Evolutionary conservation across 2,113 vertebrate species (phyloP), one percentile per base, ranked within the genome.

Genomic region (Tapirus terrestris): DNA sequence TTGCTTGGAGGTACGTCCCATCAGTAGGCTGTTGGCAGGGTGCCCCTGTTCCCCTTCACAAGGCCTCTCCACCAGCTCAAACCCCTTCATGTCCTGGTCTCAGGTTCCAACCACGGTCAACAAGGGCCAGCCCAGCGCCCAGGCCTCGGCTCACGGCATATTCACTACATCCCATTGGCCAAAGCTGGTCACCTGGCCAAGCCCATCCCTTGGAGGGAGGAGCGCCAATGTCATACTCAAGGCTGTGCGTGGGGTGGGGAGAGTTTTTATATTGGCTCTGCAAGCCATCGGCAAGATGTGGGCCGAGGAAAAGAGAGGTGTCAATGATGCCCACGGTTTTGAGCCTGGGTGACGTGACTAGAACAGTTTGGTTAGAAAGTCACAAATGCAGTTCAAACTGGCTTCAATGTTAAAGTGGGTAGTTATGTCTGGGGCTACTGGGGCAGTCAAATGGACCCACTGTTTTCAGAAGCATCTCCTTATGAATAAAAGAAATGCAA

Each of bases 291-390:
- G 18, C 21, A 36, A 5, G 56, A 27, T 12, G 27, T 13, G 9
- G 39, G 25, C 23, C 3, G n/a, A 72, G 29, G 14, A 10, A 43
- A 5, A 8, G 45, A 45, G 36, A 10, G 56, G 23, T 23, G 16
- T 0, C 7, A 21, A 6, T 3, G 48, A 6, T 2, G 23, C 68
- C 67, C 18, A 1, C 0, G 18, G 70, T 4, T 43, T 11, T 33
- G 68, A 17, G 23, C n/a, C 5, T 25, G 27, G 45, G 45, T 23
- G 25, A 20, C 17, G 0, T 51, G 39, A 43, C 11, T 20, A 82
- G 63, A 45, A 29, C 2, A 23, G n/a, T 51, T 3, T 11, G 25
- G 13, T 51, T 21, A 21, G 39, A 45, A 61, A 53, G 53, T 1
- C 29, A 77, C 72, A 68, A 2, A 33, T 1, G 8, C 5, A 33